Evolutionary conservation across 1,140 invertebrate genomes (phyloP).

Genomic region (Drosophila ogumai): DNA sequence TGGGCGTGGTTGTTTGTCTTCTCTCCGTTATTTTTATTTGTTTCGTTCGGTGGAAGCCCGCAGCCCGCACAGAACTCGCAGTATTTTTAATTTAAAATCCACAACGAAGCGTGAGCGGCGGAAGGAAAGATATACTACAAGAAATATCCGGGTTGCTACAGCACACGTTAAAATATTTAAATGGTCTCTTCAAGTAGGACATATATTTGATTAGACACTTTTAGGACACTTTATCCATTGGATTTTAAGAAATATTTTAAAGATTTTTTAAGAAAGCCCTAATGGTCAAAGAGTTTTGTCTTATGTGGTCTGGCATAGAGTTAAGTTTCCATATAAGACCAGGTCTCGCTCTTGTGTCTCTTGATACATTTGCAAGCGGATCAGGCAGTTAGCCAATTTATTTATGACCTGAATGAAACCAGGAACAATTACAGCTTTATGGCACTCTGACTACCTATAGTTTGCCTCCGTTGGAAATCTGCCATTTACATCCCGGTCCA

Average conservation of each 20-base stretch:
- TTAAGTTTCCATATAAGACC: too few species aligned
- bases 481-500: neutral
- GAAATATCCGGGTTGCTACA: neutral
- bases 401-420: neutral
- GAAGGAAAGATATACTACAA: constrained; percentile 11
- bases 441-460: constrained; percentile 11
- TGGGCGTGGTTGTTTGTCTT: constrained; percentile 79
- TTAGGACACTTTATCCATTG: neutral
- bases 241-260: too few species aligned
- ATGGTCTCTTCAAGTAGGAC: neutral
- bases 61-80: constrained; percentile 60
- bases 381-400: neutral
- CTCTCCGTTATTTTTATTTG: constrained; percentile 49
- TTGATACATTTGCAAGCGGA: neutral
- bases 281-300: too few species aligned
- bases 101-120: constrained; percentile 62
- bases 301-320: too few species aligned
- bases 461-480: neutral
- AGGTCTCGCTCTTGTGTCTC: too few species aligned
- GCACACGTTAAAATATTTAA: constrained; percentile 1
- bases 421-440: constrained; percentile 15
- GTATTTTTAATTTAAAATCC: constrained; percentile 81
- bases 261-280: too few species aligned
- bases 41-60: constrained; percentile 31
- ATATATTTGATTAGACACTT: neutral